A percentile compares a stretch with the other conserved stretches of the same genome.
Conservation (phyloP, 2,797 vertebrate genomes). For the Lepilemur septentrionalis region DNA sequence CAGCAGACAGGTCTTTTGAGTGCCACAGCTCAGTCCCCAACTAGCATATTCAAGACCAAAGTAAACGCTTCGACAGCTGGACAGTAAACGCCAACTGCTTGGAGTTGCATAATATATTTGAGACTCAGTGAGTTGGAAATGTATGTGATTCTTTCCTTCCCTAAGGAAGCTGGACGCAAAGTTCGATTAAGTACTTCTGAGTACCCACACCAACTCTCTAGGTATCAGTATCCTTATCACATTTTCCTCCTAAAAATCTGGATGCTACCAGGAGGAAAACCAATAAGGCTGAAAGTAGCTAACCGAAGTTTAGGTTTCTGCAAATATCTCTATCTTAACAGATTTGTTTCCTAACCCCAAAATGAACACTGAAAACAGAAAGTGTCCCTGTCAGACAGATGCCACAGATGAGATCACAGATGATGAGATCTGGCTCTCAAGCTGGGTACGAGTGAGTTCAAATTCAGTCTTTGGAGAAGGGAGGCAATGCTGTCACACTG, state of each 20-base stretch:
- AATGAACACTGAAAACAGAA: background rate
- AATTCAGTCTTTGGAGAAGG: background rate
- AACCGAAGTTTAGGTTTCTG: background rate
- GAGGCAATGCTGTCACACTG: background rate
- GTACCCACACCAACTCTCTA: background rate
- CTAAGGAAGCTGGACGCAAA: background rate
- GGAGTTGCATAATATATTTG: background rate
- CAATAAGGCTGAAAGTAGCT: background rate
- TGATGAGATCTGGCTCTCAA: background rate
- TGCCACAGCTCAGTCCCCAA: conserved; percentile 19
- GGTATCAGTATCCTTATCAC: background rate
- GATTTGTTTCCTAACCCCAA: background rate
- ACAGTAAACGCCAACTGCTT: background rate
- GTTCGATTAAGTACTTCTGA: background rate
- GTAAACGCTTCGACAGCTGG: background rate
- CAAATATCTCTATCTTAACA: background rate
- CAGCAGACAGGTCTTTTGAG: background rate
- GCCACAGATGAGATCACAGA: background rate
- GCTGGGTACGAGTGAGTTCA: background rate
- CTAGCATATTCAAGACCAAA: background rate
- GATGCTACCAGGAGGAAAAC: background rate
- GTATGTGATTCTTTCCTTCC: background rate
- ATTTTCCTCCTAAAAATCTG: background rate
- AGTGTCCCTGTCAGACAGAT: background rate
- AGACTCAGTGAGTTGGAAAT: background rate